phyloP scores from a whole-genome alignment of 2,113 vertebrate species.

The Laterallus jamaicensis region DNA sequence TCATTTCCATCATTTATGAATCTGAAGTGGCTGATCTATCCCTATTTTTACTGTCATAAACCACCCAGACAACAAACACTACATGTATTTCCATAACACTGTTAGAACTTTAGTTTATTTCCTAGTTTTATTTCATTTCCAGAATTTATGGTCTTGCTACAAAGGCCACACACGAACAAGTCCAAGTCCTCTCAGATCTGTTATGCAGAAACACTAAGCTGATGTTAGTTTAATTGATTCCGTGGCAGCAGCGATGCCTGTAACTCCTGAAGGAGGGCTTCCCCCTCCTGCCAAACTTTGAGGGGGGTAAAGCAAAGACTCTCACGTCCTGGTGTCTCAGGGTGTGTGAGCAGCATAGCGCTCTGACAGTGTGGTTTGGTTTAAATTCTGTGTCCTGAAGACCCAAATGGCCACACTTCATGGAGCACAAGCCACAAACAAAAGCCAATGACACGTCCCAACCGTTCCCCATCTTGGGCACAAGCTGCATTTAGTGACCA shows the following conservation, averaged over 20 bases:
- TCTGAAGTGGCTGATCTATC: neutral
- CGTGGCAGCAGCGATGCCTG: neutral
- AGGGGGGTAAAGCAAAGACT: slow-evolving; percentile 9
- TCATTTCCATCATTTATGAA: neutral
- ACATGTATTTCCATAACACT: neutral
- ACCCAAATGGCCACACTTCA: neutral
- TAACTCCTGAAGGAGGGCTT: slow-evolving; percentile 2
- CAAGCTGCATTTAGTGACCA: neutral
- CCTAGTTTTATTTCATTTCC: neutral
- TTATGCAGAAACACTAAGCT: neutral
- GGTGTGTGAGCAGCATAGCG: too few species aligned
- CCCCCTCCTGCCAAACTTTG: slow-evolving; percentile 16
- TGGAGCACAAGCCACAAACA: neutral
- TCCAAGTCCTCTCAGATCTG: neutral
- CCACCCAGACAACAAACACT: neutral
- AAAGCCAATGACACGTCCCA: neutral
- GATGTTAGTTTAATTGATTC: slow-evolving; percentile 37
- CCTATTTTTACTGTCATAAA: neutral
- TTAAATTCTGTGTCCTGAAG: neutral
- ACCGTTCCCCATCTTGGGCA: rapidly evolving
- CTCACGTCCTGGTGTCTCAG: neutral
- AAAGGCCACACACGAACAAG: neutral
- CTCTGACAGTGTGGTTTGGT: neutral
- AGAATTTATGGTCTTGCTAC: neutral
- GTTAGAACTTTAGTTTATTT: neutral